Evolutionary conservation across 2,113 vertebrate genomes (phyloP), one percentile per base, ranked within the genome.

Genomic region (Dipodomys stephensi): DNA sequence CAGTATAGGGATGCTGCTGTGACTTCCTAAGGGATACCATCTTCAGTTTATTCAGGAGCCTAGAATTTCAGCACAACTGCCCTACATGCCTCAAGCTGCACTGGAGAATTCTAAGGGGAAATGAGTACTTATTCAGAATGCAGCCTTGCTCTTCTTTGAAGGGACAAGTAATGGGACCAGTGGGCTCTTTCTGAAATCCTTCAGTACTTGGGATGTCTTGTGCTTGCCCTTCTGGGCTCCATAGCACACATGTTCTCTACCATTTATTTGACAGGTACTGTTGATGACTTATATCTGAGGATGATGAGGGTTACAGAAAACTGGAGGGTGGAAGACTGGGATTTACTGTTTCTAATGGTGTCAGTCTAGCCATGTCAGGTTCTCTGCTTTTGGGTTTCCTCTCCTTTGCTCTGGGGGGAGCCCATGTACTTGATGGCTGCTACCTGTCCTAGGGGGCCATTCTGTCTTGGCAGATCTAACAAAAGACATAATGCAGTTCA

Each of bases 21-120:
- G 53, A 57, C 53, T 57, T 57, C 22, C 23, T 23, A 4, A 25
- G 62, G 62, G 23, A 64, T 25, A 64, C 62, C 62, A 64, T 64
- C 23, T 46, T 73, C 2, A 12, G 32, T 92, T 78, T 62, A 18
- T 9, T 11, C 49, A 67, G 67, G 28, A 27, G 23, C 53, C 60
- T 11, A 13, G 0, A 35, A 76, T 65, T 69, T 23, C 25, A 60
- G 62, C 23, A 22, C 0, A 0, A 39, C 5, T 0, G 0, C 23
- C 53, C 25, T 22, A 4, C 25, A 9, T 1, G 0, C n/a, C 44
- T 18, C 4, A 18, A 7, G 3, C 7, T 7, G 76, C 67, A 69
- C 23, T 25, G 7, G 46, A 82, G 68, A 62, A 32, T 53, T 91
- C 72, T 93, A 46, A 78, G 30, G 92, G 60, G 39, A 93, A 91